Evolutionary conservation across 2,797 vertebrate genomes (phyloP), one percentile per base, ranked within the genome.

Genomic region (Antennarius maculatus): DNA sequence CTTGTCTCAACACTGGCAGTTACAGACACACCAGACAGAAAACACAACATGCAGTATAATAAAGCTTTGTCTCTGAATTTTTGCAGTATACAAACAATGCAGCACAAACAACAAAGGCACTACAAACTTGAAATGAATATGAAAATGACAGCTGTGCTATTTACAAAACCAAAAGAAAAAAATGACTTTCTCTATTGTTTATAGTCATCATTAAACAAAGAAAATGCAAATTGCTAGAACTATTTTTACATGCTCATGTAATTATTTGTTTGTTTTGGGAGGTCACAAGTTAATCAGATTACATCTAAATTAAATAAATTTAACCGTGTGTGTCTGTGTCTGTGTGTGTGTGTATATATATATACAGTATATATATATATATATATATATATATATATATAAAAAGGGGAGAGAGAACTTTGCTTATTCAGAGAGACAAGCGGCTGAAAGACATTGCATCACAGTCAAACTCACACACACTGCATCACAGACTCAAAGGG

Each of bases 391-490:
- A n/a, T n/a, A n/a, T 83, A 79, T 77, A 68, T 68, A 85, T 76
- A 67, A 70, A 79, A 28, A 69, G n/a, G 16, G 51, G 49, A 67
- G 70, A 74, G 46, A 41, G 69, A 63, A 81, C 81, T 83, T 82
- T 80, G 60, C 69, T 85, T 88, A 85, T 85, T 85, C 85, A 69
- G 34, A 2, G 34, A 81, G 76, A 86, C 75, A 80, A 80, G 80
- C 74, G 79, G 62, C 80, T 69, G 54, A 77, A 82, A 82, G 81
- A 82, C 83, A 90, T 86, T 79, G 79, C 56, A 84, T 80, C 74
- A 58, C 79, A 75, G 81, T 77, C 47, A 69, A 80, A 79, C 71
- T 71, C 59, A 71, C 54, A 67, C 16, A 42, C 74, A 67, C 84
- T 83, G 71, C 55, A 12, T 73, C 31, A 34, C 31, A 34, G 79